Percentiles rank a stretch among this genome's conserved stretches.
phyloP scores from a whole-genome alignment of 2,888 invertebrate genomes.

The Machimus atricapillus region DNA sequence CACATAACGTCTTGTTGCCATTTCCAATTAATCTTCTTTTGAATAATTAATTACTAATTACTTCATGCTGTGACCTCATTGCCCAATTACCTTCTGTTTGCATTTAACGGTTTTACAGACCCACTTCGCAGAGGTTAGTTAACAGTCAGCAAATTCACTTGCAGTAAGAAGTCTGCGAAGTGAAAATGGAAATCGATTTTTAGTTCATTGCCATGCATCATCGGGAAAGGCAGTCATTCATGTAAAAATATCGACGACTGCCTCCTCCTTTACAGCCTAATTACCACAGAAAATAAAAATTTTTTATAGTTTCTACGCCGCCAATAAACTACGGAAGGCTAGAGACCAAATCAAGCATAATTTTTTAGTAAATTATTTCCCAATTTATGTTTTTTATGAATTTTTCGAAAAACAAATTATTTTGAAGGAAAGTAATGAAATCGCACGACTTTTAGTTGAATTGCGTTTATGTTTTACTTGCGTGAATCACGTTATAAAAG shows the following conservation, averaged over 20 bases:
- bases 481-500: background rate
- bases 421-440: background rate
- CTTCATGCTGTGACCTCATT: background rate
- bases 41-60: constrained; percentile 27
- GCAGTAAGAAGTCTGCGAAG: background rate
- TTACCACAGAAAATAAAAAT: background rate
- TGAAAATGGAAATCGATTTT: constrained; percentile 25
- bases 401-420: background rate
- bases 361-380: background rate
- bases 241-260: background rate
- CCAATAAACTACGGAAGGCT: background rate
- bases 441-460: background rate
- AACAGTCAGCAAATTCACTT: background rate
- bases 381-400: background rate
- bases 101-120: background rate
- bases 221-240: background rate
- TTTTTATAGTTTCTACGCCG: background rate
- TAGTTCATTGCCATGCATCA: constrained; percentile 29
- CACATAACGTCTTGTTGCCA: background rate
- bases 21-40: background rate
- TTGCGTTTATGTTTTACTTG: background rate
- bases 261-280: background rate
- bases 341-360: background rate
- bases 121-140: background rate
- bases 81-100: constrained; percentile 15